Evolutionary conservation across 2,113 vertebrate genomes (phyloP).

Genomic region (crab-eating macaque (Macaca fascicularis)): T2T-MFA8v1.1 NC_088377.1:103144001-103144500

Average conservation of each 20-base stretch:
- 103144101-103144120: conserved; percentile 54
- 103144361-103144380: conserved; percentile 70
- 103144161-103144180: conserved; percentile 52
- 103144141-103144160: conserved; percentile 44
- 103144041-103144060: conserved; percentile 84
- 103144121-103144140: conserved; percentile 88
- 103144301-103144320: conserved; percentile 96
- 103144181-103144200: conserved; percentile 61
- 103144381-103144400: conserved; percentile 53
- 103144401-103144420: conserved; percentile 38
- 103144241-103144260: conserved; percentile 89
- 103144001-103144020: conserved; percentile 87
- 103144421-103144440: background rate
- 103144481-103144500: conserved; percentile 27
- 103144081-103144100: conserved; percentile 69
- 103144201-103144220: conserved; percentile 86
- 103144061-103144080: conserved; percentile 71
- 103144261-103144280: conserved; percentile 87
- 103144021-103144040: conserved; percentile 90
- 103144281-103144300: conserved; percentile 90
- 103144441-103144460: conserved; percentile 32
- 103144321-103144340: conserved; percentile 99
- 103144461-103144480: conserved; percentile 46
- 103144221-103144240: conserved; percentile 76
- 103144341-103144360: conserved; percentile 93